Base-by-base conservation (phyloP, 1,140 invertebrate genomes). In the Periplaneta americana region DNA sequence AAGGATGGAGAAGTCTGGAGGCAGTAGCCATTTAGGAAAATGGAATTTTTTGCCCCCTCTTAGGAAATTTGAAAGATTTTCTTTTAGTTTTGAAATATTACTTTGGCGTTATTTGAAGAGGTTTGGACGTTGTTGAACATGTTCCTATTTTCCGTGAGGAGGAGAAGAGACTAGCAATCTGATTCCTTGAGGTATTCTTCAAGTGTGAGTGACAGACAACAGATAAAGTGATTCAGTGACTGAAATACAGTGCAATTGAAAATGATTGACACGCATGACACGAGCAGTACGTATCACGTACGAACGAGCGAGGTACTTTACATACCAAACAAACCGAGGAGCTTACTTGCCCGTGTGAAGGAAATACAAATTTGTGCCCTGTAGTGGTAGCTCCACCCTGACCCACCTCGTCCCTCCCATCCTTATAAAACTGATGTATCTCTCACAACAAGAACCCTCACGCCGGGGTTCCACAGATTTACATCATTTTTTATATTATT, bases 401-500 rank as follows among this genome's bases (percentile, higher is more conserved):
- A 33, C 79, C 79, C 76, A 22, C 35, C 34, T 78, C 37, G 35
- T 36, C 76, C 76, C 35, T 78, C 35, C n/a, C 4, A 78, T 11
- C 22, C 34, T 18, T 78, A 66, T 66, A 66, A 35, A 78, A 37
- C 76, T 36, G 34, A 78, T 35, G 34, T 78, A 36, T 78, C 76
- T 78, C 76, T 78, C 76, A 37, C n/a, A 78, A n/a, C 10, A 11
- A 66, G 48, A 66, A 66, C 48, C n/a, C 48, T 66, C 10, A 66
- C 11, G 48, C 48, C 22, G 34, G 81, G 76, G 81, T 74, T 82
- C 81, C 66, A 31, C 32, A 36, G 34, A 78, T 76, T 34, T 78
- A 48, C 81, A 82, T 82, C 81, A 77, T 66, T 78, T 82, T 82
- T 79, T 78, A 82, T 82, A 82, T 82, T 66, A 82, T 82, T 82